These are phyloP conservation scores for Luidia sarsii DNA, from an alignment of 53 echinoderm and acorn worm species.

Conservation along the genomic window DNA sequence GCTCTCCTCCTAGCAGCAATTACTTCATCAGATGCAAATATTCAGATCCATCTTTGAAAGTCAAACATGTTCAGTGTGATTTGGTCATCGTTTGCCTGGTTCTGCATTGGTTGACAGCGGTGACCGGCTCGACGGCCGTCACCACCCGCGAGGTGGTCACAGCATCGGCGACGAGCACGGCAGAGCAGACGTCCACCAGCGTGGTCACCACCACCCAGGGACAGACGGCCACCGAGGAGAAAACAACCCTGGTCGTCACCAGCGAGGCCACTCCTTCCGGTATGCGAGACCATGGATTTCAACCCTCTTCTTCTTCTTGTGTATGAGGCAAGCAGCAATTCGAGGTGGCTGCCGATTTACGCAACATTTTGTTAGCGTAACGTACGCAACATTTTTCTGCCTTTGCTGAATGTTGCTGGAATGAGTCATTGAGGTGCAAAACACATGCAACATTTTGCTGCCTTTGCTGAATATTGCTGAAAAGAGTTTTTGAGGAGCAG, in stretches of 20 bases:
- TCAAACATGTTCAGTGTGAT: not conserved
- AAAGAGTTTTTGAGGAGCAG: no score
- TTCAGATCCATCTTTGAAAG: not conserved
- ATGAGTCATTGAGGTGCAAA: no score
- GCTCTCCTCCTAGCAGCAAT: no score
- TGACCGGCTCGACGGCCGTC: not conserved
- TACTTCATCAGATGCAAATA: not conserved
- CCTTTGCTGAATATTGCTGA: no score
- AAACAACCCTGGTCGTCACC: constrained; percentile 12
- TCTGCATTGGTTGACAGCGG: not conserved
- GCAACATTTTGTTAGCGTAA: no score
- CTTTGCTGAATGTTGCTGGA: no score
- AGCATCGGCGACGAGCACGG: not conserved
- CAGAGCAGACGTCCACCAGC: constrained; percentile 13
- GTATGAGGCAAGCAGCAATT: no score
- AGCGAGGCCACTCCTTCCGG: not conserved
- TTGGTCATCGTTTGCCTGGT: not conserved
- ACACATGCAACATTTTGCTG: no score
- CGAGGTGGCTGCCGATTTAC: no score
- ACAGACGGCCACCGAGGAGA: not conserved
- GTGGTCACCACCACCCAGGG: constrained; percentile 6
- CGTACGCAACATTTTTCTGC: no score
- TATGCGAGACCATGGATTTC: no score
- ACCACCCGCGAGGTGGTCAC: constrained; percentile 3
- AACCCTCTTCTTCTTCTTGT: no score